Conservation (phyloP, 2,888 invertebrate species). For the Drosophila robusta region DNA sequence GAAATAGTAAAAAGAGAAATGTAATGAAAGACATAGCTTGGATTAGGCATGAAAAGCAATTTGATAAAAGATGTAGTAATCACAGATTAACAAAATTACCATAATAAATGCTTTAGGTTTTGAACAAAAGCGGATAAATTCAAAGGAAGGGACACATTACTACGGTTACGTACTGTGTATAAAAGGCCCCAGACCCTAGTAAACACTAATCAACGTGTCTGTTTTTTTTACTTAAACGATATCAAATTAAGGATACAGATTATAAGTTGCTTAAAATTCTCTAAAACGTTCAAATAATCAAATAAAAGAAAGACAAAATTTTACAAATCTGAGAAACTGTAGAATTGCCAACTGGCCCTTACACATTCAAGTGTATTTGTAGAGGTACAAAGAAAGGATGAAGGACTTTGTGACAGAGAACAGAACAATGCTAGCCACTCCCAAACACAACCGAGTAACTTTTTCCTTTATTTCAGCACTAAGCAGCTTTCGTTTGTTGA, state of each 20-base stretch:
- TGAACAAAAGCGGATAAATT: too few species aligned
- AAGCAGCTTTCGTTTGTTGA: constrained; percentile 43
- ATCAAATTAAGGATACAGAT: too few species aligned
- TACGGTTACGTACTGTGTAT: too few species aligned
- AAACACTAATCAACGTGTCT: too few species aligned
- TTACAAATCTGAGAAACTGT: neutral
- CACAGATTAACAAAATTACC: too few species aligned
- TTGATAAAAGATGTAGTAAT: constrained; percentile 18
- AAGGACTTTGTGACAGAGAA: neutral
- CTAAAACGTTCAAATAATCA: too few species aligned
- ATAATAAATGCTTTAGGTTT: too few species aligned
- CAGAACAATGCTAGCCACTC: constrained; percentile 17
- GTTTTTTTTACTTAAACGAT: too few species aligned
- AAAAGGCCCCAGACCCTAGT: too few species aligned
- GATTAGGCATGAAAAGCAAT: constrained; percentile 65
- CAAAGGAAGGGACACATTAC: too few species aligned
- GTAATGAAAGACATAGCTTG: constrained; percentile 28
- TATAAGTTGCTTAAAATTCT: too few species aligned
- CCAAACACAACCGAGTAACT: constrained; percentile 19
- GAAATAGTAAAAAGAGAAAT: neutral
- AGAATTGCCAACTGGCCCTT: neutral
- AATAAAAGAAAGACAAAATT: constrained; percentile 31
- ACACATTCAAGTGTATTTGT: neutral
- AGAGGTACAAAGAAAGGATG: neutral
- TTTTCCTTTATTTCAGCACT: constrained; percentile 32